Percentiles rank a stretch among this genome's conserved stretches.
phyloP scores from a whole-genome alignment of 2,113 vertebrate genomes.

The Phylloscopus whistleri region DNA sequence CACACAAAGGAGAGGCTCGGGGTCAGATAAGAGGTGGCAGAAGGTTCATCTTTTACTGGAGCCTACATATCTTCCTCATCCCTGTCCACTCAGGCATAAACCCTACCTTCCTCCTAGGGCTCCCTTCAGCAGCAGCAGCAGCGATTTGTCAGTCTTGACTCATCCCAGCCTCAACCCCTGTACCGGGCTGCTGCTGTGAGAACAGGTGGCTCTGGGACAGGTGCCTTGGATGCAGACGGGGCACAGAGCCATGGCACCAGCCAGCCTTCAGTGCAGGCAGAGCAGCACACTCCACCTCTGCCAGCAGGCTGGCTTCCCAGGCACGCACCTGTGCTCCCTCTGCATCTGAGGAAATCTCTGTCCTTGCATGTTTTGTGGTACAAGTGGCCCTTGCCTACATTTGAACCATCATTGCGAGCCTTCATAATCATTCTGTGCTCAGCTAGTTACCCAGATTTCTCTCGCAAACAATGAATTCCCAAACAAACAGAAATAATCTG shows the following conservation, averaged over 20 bases:
- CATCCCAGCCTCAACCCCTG: not conserved
- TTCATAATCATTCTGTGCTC: not conserved
- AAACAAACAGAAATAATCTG: not conserved
- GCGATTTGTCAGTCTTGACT: not conserved
- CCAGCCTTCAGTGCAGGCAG: not conserved
- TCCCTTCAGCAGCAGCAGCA: not conserved
- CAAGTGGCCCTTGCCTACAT: not conserved
- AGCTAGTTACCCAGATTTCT: not conserved
- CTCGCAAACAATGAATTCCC: not conserved
- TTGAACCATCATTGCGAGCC: accelerated
- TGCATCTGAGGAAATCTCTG: not conserved
- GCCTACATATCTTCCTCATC: not conserved
- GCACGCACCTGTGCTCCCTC: not conserved
- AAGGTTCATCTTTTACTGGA: not conserved
- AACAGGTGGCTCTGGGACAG: not conserved
- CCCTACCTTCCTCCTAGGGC: not conserved
- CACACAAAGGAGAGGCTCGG: not conserved
- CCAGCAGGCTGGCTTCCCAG: not conserved
- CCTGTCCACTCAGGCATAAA: not conserved
- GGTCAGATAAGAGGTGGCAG: not conserved
- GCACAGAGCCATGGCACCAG: not conserved
- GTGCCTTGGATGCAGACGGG: accelerated
- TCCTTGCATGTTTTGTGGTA: not conserved
- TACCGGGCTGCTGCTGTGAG: not conserved
- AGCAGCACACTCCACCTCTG: not conserved